phyloP scores from a whole-genome alignment of 2,888 invertebrate genomes.

The Xestia rhomboidea region DNA sequence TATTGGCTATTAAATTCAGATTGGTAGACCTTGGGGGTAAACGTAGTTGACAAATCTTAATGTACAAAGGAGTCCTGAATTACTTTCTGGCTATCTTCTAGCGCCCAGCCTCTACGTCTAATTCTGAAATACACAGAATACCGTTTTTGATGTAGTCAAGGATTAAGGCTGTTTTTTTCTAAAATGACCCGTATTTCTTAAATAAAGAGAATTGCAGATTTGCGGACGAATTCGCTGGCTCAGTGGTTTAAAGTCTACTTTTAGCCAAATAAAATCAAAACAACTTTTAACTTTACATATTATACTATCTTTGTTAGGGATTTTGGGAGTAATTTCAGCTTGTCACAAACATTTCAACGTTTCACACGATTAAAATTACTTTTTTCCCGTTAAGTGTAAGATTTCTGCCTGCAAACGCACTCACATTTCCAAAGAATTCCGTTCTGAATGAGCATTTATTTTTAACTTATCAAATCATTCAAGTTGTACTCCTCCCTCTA shows the following conservation, averaged over 20 bases:
- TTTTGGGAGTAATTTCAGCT: neutral
- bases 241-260: neutral
- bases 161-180: neutral
- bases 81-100: neutral
- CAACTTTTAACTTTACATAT: no score
- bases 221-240: neutral
- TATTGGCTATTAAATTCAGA: neutral
- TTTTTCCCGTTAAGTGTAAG: neutral
- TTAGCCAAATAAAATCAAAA: no score
- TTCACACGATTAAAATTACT: neutral
- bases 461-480: conserved; percentile 16
- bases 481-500: neutral
- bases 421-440: neutral
- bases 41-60: neutral
- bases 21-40: neutral
- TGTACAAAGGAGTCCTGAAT: no score
- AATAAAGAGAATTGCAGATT: neutral
- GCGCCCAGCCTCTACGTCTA: neutral
- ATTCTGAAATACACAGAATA: neutral
- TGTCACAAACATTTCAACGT: neutral
- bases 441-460: conserved; percentile 8
- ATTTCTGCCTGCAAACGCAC: neutral
- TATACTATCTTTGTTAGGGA: no score
- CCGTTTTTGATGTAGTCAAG: no score
- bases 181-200: neutral